Evolutionary conservation across 2,888 invertebrate genomes (phyloP), one percentile per base, ranked within the genome.

Genomic region (Ormyrus labotus): DNA sequence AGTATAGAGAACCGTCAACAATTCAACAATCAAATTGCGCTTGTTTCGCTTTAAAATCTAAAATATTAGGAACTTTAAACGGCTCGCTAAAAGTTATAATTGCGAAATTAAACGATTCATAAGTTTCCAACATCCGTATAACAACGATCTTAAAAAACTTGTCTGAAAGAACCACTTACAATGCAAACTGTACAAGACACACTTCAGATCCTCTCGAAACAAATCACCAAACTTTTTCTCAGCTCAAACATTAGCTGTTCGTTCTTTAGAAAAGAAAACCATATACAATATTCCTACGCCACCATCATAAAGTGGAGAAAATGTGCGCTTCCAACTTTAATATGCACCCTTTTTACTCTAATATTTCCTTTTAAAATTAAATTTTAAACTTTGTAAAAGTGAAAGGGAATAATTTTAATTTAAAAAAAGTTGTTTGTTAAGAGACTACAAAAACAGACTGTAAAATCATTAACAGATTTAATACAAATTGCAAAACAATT

Each of bases 181-280:
- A 72, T 64, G 72, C 72, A 72, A 72, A 72, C 55, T 64, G 53
- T 55, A 72, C 47, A 55, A 55, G 72, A 64, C 53, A 69, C 45
- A 57, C 57, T 47, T 47, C 69, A 47, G 57, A 69, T 69, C 57
- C 55, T 63, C 47, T 3, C 11, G 71, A 71, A 61, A 67, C 48
- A 60, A 72, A 72, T 72, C 71, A 48, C 51, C 60, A 5, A 72
- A 72, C 55, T 72, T 72, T 68, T 50, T 8, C 47, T 6, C 13
- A 47, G 55, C 63, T 72, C 72, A 72, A 72, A 72, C 72, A 72
- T 72, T 72, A 72, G 63, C 63, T 72, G 47, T 72, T 64, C 72
- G 53, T 64, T 63, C n/a, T 19, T 58, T 58, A 58, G 51, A 64
- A 53, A 64, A 9, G 72, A 47, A 63, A 72, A 72, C n/a, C 45